Base-by-base conservation (phyloP, 2,113 vertebrate species). In the Crotophaga sulcirostris region DNA sequence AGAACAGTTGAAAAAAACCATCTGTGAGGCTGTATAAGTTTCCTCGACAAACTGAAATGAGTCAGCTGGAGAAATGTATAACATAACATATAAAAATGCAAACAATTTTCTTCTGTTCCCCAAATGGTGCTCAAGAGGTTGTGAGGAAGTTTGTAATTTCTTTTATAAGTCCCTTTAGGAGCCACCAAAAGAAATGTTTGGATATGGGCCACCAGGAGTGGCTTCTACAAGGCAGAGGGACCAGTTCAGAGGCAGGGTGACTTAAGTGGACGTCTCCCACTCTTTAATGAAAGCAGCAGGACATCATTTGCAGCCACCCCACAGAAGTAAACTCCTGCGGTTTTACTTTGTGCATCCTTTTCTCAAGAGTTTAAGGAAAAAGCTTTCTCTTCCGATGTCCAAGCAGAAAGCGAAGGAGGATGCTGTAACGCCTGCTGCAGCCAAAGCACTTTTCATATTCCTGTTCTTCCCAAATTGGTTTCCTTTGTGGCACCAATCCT, bases 101-200 rank as follows among this genome's bases (percentile, higher is more conserved):
- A 89, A 93, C 92, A 69, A 94, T 89, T 94, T 84, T 72, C 88
- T 85, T 93, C 82, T 89, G 23, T 76, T 88, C 13, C 91, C 34
- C 0, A 2, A 96, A 94, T 55, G 6, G 51, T 0, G 4, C 70
- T 87, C n/a, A 47, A 34, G 83, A 91, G 68, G 69, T 68, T 94
- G 47, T n/a, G 64, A 95, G 95, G 94, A 96, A 96, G 93, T 94
- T 79, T 82, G 93, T 44, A 78, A 89, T 97, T 94, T 93, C 89
- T 96, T 96, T 96, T 91, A 12, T 34, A 70, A 81, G 89, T 75
- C 69, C 92, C 93, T 87, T 81, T 62, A 96, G 83, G 83, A 81
- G 76, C 70, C 94, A 94, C 77, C 84, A 93, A 91, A 87, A 91
- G 76, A 76, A 92, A 77, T 9, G 5, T 83, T 94, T 89, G 82